Conservation (phyloP, 2,888 invertebrate genomes). For the Scelioninae gen. 1 region DNA sequence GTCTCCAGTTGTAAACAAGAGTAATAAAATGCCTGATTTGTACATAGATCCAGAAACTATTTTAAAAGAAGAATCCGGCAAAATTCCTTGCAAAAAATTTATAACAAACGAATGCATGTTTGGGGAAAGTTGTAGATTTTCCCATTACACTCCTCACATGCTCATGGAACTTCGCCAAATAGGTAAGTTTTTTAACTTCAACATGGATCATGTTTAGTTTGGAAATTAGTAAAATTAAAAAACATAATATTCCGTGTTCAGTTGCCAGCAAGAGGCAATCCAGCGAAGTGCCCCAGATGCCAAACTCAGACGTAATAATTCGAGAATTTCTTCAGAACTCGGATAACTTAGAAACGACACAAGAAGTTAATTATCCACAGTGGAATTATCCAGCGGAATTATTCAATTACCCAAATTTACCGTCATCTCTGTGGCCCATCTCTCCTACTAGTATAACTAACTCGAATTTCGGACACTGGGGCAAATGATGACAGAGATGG, state of each 20-base stretch:
- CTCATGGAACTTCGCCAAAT: slow-evolving; percentile 85
- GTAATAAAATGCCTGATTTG: neutral
- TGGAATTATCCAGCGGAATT: slow-evolving; percentile 86
- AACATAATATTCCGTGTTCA: slow-evolving; percentile 70
- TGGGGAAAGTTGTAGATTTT: slow-evolving; percentile 88
- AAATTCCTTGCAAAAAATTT: slow-evolving; percentile 87
- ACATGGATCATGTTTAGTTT: neutral
- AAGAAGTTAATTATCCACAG: slow-evolving; percentile 84
- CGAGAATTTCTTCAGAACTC: slow-evolving; percentile 78
- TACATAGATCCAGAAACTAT: slow-evolving; percentile 87
- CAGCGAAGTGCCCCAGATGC: slow-evolving; percentile 73
- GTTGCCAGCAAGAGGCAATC: slow-evolving; percentile 80
- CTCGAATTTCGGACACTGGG: slow-evolving; percentile 86
- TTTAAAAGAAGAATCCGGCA: slow-evolving; percentile 87
- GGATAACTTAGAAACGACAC: slow-evolving; percentile 81
- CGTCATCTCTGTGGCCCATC: slow-evolving; percentile 87
- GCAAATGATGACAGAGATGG: slow-evolving; percentile 74
- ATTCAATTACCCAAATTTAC: slow-evolving; percentile 85
- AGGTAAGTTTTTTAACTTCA: neutral
- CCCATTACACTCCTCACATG: slow-evolving; percentile 88
- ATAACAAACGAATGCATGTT: slow-evolving; percentile 87
- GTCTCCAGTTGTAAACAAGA: too few relatives aligned
- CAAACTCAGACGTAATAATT: slow-evolving; percentile 75
- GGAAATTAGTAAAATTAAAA: neutral
- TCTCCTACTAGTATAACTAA: slow-evolving; percentile 85